These are phyloP conservation scores for Osmerus eperlanus DNA, from an alignment of 2,113 vertebrate genomes.

Conservation along the genomic window DNA sequence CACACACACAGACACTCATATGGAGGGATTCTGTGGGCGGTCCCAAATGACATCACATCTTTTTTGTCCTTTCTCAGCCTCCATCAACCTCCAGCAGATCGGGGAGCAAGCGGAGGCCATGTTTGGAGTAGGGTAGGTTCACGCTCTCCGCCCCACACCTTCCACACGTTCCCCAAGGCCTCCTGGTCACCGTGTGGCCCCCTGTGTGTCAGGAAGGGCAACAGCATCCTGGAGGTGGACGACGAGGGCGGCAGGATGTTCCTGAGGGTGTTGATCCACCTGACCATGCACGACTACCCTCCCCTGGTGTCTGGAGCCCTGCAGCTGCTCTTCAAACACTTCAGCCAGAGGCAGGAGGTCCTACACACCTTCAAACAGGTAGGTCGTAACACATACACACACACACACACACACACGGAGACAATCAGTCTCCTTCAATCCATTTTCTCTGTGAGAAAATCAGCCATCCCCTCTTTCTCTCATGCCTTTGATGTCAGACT, in stretches of 20 bases:
- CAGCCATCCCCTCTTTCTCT: too few species aligned
- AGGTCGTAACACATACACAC: slow-evolving; percentile 16
- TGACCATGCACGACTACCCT: slow-evolving; percentile 94
- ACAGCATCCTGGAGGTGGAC: slow-evolving; percentile 94
- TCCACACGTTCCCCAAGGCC: too few species aligned
- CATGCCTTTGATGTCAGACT: too few species aligned
- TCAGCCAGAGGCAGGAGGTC: slow-evolving; percentile 96
- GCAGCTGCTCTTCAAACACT: slow-evolving; percentile 97
- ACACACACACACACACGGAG: slow-evolving; percentile 1
- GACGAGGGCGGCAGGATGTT: slow-evolving; percentile 95
- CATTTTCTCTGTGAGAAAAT: too few species aligned
- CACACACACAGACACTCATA: not conserved
- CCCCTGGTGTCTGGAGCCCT: slow-evolving; percentile 90
- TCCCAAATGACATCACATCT: not conserved
- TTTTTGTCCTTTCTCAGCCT: slow-evolving; percentile 58
- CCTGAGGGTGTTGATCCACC: slow-evolving; percentile 88
- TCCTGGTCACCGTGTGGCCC: slow-evolving; percentile 6
- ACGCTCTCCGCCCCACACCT: not conserved
- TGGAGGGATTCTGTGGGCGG: too few species aligned
- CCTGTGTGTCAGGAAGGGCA: slow-evolving; percentile 78
- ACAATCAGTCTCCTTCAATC: not conserved
- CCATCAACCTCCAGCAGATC: slow-evolving; percentile 89
- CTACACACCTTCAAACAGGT: slow-evolving; percentile 98
- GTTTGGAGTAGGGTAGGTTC: slow-evolving; percentile 92
- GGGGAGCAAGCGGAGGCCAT: slow-evolving; percentile 97